Percentiles rank a stretch among this genome's conserved stretches.
These are phyloP conservation scores for Phaethon lepturus DNA, from an alignment of 2,113 vertebrate species.

Conservation along the genomic window DNA sequence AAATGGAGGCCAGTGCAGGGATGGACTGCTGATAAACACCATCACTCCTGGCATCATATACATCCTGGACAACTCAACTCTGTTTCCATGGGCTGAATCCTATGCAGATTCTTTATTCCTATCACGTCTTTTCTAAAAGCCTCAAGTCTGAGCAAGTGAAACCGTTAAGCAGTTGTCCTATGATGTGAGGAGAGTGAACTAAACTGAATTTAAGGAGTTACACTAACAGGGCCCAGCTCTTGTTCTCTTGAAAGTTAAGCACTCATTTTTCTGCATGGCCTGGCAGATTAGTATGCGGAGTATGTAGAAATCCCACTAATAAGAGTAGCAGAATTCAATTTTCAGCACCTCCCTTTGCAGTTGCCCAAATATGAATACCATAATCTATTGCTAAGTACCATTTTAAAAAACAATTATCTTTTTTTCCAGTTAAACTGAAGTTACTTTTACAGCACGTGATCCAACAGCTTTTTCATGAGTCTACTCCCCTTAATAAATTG, in stretches of 20 bases:
- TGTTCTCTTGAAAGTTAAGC: not conserved
- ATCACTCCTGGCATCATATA: accelerated
- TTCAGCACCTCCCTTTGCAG: not conserved
- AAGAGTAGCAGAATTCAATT: not conserved
- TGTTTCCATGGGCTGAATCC: not conserved
- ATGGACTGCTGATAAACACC: not conserved
- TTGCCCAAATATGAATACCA: not conserved
- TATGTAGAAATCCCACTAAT: not conserved
- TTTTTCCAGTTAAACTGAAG: not conserved
- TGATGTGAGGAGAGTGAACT: not conserved
- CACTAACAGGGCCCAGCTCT: not conserved
- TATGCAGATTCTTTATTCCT: not conserved
- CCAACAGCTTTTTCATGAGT: not conserved
- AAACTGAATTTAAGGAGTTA: not conserved
- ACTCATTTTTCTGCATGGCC: not conserved
- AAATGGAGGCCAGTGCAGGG: not conserved
- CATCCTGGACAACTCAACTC: not conserved
- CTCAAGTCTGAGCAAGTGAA: not conserved
- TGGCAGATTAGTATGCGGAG: not conserved
- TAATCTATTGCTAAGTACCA: not conserved
- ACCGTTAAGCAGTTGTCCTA: not conserved
- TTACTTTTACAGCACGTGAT: not conserved
- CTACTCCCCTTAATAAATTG: not conserved
- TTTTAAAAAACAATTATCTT: not conserved
- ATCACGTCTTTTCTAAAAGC: not conserved